Conservation (phyloP, 53 echinoderm and acorn worm species). For the Crossaster papposus region DNA sequence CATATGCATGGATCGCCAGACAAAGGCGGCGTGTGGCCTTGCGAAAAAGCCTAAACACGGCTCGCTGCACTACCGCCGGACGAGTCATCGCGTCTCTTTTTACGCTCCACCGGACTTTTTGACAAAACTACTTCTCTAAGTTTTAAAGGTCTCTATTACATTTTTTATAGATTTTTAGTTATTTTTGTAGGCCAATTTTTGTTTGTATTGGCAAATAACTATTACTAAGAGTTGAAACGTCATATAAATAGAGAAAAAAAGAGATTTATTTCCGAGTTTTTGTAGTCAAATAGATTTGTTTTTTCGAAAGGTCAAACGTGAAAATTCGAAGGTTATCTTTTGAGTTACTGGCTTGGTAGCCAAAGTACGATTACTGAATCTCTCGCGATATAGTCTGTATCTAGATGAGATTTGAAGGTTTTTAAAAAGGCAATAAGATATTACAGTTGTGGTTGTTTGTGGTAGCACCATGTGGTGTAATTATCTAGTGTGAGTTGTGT, state of each 20-base stretch:
- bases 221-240: not conserved
- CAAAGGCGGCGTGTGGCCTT: slow-evolving; percentile 8
- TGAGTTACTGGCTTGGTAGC: not conserved
- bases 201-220: not conserved
- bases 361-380: too few relatives aligned
- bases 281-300: not conserved
- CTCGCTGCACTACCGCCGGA: slow-evolving; percentile 28
- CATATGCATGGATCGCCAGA: slow-evolving; percentile 7
- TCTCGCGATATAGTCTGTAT: too few relatives aligned
- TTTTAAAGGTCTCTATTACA: not conserved
- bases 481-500: too few relatives aligned
- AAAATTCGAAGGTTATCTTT: not conserved
- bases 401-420: too few relatives aligned
- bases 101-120: slow-evolving; percentile 47
- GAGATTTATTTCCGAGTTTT: not conserved
- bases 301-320: not conserved
- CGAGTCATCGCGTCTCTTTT: slow-evolving; percentile 51
- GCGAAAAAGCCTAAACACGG: slow-evolving; percentile 17
- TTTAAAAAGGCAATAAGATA: too few relatives aligned
- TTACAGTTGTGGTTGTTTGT: too few relatives aligned
- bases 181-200: slow-evolving; percentile 37
- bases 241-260: not conserved
- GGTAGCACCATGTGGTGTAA: too few relatives aligned
- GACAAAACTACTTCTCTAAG: slow-evolving; percentile 20
- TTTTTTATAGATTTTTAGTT: not conserved